Evolutionary conservation across 1,140 invertebrate genomes (phyloP).

Genomic region (Cydia splendana): DNA sequence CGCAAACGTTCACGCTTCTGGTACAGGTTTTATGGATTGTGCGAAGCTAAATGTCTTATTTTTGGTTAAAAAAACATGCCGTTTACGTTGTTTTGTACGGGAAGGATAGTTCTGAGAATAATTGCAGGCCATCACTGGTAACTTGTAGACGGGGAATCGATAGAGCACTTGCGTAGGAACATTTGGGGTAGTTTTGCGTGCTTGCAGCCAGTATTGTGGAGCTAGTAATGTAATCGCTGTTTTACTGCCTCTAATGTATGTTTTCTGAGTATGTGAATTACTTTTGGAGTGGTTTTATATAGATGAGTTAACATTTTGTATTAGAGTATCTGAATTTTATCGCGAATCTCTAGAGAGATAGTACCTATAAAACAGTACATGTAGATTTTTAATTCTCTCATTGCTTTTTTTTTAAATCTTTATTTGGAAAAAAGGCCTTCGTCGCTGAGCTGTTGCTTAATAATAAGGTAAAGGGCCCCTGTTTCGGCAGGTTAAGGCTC

Average conservation of each 20-base stretch:
- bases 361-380: no score
- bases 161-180: not conserved
- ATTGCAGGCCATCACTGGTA: not conserved
- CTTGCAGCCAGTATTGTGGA: not conserved
- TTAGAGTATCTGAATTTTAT: not conserved
- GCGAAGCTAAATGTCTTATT: not conserved
- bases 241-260: slow-evolving; percentile 11
- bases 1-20: not conserved
- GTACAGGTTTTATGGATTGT: not conserved
- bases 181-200: not conserved
- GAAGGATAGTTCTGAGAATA: not conserved
- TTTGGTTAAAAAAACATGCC: not conserved
- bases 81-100: not conserved
- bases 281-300: not conserved
- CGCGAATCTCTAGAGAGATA: no score
- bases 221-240: not conserved
- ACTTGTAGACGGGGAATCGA: not conserved
- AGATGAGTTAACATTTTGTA: not conserved
- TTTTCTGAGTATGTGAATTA: not conserved
- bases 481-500: no score
- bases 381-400: no score
- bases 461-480: no score
- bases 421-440: no score
- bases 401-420: no score
- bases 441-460: no score